Base-by-base conservation (phyloP, 2,888 invertebrate species). In the Arenicola marina region DNA sequence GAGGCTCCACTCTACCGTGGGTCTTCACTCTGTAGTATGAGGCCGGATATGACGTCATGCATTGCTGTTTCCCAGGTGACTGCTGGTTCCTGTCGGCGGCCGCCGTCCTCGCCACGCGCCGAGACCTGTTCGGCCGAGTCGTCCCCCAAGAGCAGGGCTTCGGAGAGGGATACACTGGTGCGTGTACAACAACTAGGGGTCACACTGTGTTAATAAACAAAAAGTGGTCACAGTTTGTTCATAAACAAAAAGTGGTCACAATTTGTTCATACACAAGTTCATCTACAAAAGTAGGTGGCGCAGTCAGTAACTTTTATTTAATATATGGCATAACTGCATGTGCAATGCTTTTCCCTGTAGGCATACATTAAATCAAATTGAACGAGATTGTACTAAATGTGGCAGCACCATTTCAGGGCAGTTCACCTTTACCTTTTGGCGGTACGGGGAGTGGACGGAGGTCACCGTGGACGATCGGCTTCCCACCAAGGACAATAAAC, bases 21-120 rank as follows among this genome's bases (percentile, higher is more conserved):
- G n/a, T n/a, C n/a, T n/a, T n/a, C n/a, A n/a, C n/a, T n/a, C n/a
- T n/a, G n/a, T n/a, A n/a, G n/a, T n/a, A n/a, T n/a, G n/a, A 38
- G 18, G 38, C 38, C 18, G 38, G 18, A 38, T 18, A 11, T 18
- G 11, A 38, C 38, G 18, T 38, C 11, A 38, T 38, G 38, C 18
- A 38, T 11, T 11, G 11, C 38, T 38, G 38, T 38, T 18, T 48
- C 15, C 31, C 70, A 86, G 87, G 96, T 0, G 94, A 97, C 83
- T 97, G 97, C 81, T 97, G 97, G 97, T 87, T 96, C 7, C 85
- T 96, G 62, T 95, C 96, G 0, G 97, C 96, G 1, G 91, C 95
- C 0, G 95, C 96, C 11, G 95, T 94, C 84, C 86, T 98, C 26
- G 95, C 97, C 0, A 87, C 95, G 73, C 48, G 48, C 15, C 70